These are phyloP conservation scores for Aphaenogaster floridana DNA, from an alignment of 1,140 invertebrate species.

Conservation along the genomic window DNA sequence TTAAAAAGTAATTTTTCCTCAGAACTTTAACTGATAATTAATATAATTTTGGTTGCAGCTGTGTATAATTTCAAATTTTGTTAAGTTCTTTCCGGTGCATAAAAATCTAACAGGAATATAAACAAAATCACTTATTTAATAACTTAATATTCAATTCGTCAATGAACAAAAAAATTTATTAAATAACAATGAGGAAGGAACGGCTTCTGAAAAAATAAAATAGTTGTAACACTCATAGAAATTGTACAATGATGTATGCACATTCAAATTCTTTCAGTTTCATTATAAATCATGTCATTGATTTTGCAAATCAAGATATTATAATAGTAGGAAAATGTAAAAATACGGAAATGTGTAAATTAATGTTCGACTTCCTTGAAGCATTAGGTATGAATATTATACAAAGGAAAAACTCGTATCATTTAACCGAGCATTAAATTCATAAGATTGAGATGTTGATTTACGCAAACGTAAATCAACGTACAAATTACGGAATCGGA, in stretches of 20 bases:
- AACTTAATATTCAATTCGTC: not conserved
- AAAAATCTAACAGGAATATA: not conserved
- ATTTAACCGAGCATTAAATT: slow-evolving; percentile 34
- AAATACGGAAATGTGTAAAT: not conserved
- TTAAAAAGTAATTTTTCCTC: not conserved
- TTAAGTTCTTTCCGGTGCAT: not conserved
- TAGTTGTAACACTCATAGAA: not conserved
- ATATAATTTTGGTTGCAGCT: not conserved
- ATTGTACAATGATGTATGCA: not conserved
- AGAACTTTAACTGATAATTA: not conserved
- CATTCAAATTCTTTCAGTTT: not conserved
- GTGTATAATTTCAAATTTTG: not conserved
- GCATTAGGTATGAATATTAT: not conserved
- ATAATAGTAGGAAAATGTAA: not conserved
- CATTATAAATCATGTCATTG: not conserved
- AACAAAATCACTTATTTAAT: not conserved
- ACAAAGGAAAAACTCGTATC: not conserved
- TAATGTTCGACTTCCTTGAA: not conserved
- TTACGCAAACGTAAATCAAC: slow-evolving; percentile 40
- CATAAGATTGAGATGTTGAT: slow-evolving; percentile 44
- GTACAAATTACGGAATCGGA: slow-evolving; percentile 21
- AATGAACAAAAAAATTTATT: not conserved
- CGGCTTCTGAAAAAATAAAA: slow-evolving; percentile 24
- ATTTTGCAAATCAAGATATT: not conserved
- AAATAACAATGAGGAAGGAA: slow-evolving; percentile 43